phyloP scores from a whole-genome alignment of 1,140 invertebrate genomes.

The Saccostrea glomerata region DNA sequence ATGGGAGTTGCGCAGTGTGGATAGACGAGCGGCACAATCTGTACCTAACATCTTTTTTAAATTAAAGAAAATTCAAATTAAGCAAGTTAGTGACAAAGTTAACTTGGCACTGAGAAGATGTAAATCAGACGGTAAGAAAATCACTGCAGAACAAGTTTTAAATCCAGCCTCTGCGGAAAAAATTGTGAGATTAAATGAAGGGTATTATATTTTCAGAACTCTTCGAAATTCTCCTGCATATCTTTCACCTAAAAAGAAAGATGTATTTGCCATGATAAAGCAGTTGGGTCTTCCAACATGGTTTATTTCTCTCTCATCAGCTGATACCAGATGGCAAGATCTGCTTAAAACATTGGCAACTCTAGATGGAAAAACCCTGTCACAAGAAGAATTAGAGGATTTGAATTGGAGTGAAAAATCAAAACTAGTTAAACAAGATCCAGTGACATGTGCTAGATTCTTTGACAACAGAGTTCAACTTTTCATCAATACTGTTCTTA shows the following conservation, averaged over 20 bases:
- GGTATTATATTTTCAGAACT: slow-evolving; percentile 55
- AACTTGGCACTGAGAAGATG: slow-evolving; percentile 48
- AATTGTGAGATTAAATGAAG: slow-evolving; percentile 57
- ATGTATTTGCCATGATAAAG: slow-evolving; percentile 65
- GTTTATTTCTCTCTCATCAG: slow-evolving; percentile 56
- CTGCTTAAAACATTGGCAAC: slow-evolving; percentile 47
- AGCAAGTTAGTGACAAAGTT: slow-evolving; percentile 51
- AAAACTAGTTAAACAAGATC: slow-evolving; percentile 50
- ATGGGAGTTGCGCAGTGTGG: slow-evolving; percentile 53
- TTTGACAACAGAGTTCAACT: slow-evolving; percentile 53
- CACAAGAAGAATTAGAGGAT: slow-evolving; percentile 48
- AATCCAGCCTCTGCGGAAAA: slow-evolving; percentile 41
- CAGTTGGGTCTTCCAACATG: slow-evolving; percentile 60
- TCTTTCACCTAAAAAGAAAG: slow-evolving; percentile 54
- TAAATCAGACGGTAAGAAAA: slow-evolving; percentile 50
- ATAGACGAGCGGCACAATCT: slow-evolving; percentile 52
- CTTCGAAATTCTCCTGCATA: slow-evolving; percentile 61
- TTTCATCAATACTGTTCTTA: slow-evolving; percentile 51
- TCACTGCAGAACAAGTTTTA: slow-evolving; percentile 44
- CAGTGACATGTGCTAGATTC: slow-evolving; percentile 59
- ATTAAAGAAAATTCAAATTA: slow-evolving; percentile 56
- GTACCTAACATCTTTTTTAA: slow-evolving; percentile 57
- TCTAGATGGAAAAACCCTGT: slow-evolving; percentile 35
- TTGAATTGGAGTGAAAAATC: slow-evolving; percentile 52
- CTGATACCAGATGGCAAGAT: slow-evolving; percentile 58